These are phyloP conservation scores for Aplysia californica DNA, from an alignment of 1,140 invertebrate species.

Conservation along the genomic window DNA sequence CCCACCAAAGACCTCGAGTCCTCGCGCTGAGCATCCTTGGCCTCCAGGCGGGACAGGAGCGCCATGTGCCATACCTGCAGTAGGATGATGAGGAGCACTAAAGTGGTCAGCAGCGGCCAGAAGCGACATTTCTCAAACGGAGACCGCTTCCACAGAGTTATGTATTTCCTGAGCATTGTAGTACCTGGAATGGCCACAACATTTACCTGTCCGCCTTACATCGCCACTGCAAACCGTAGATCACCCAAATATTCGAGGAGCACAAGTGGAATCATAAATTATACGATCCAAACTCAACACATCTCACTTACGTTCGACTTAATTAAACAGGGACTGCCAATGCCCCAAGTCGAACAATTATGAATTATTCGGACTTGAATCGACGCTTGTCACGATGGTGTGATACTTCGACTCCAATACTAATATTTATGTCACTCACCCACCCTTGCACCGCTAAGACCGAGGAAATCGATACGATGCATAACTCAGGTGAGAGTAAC, in stretches of 20 bases:
- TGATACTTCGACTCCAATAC: no score
- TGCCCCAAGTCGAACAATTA: not conserved
- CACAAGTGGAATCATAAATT: not conserved
- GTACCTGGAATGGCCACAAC: no score
- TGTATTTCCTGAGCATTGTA: not conserved
- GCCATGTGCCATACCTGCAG: conserved; percentile 49
- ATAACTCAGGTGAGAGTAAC: no score
- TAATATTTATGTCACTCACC: no score
- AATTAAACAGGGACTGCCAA: not conserved
- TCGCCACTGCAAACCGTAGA: not conserved
- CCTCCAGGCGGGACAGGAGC: conserved; percentile 37
- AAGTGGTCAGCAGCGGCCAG: conserved; percentile 6
- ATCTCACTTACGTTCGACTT: not conserved
- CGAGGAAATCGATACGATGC: no score
- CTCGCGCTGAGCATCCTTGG: conserved; percentile 20
- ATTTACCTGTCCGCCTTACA: not conserved
- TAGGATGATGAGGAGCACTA: conserved; percentile 43
- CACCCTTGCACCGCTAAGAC: no score
- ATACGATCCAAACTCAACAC: not conserved
- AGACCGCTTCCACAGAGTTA: not conserved
- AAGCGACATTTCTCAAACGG: not conserved
- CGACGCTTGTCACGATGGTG: no score
- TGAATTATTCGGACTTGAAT: no score
- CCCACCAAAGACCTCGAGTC: conserved; percentile 7
- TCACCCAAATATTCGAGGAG: not conserved